Conservation (phyloP, 1,140 invertebrate species). For the Ips typographus region DNA sequence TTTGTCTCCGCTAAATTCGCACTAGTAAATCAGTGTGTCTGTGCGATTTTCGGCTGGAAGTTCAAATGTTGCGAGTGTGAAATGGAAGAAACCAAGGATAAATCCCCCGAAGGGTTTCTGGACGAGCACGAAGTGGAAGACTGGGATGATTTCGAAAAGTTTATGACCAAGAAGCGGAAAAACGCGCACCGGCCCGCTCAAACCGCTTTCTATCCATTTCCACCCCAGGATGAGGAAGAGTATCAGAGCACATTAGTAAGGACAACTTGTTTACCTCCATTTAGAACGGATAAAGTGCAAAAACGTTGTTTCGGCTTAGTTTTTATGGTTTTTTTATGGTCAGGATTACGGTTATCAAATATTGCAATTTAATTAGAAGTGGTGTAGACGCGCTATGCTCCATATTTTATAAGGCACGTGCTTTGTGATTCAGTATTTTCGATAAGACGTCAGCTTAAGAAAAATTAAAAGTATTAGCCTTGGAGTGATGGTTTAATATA, state of each 20-base stretch:
- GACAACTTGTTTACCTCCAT: neutral
- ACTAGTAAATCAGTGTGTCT: constrained; percentile 10
- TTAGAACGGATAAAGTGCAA: too few species aligned
- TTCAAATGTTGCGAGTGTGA: constrained; percentile 2
- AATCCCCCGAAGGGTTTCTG: constrained; percentile 48
- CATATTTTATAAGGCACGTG: too few species aligned
- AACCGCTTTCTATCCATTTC: constrained; percentile 68
- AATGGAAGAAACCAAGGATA: constrained; percentile 41
- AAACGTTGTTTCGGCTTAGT: too few species aligned
- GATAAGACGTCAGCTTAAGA: too few species aligned
- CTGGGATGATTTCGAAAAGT: constrained; percentile 61
- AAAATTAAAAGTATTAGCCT: too few species aligned
- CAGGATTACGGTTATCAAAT: too few species aligned
- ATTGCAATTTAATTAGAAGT: too few species aligned
- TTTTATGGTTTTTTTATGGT: neutral
- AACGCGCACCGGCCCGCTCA: constrained; percentile 52
- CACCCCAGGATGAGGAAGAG: constrained; percentile 59
- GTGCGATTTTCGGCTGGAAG: constrained; percentile 6
- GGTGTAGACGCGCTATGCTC: too few species aligned
- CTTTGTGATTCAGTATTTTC: too few species aligned
- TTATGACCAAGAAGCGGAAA: constrained; percentile 54
- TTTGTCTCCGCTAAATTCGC: constrained; percentile 9
- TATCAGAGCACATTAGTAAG: constrained; percentile 44
- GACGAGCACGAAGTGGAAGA: constrained; percentile 58
- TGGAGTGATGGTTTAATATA: too few species aligned